Conservation (phyloP, 1,140 invertebrate genomes). For the Drosophila takahashii region DNA sequence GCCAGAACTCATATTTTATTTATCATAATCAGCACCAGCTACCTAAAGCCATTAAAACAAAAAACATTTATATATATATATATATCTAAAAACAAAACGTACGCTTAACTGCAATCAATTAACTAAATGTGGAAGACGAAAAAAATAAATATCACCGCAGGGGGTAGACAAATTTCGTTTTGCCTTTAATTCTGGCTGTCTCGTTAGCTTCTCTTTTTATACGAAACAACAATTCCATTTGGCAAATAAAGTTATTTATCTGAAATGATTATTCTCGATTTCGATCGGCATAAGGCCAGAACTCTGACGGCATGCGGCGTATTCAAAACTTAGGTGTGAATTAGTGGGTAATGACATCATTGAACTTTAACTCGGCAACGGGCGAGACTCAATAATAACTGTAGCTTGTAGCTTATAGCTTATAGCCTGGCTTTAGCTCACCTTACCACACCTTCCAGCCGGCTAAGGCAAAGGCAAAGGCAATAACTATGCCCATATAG, state of each 20-base stretch:
- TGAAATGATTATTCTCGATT: slow-evolving; percentile 63
- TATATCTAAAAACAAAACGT: slow-evolving; percentile 29
- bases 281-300: slow-evolving; percentile 49
- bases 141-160: slow-evolving; percentile 41
- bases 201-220: slow-evolving; percentile 52
- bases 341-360: slow-evolving; percentile 82
- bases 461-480: slow-evolving; percentile 32
- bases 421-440: slow-evolving; percentile 35
- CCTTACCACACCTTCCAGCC: slow-evolving; percentile 67
- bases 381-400: slow-evolving; percentile 60
- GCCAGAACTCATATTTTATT: slow-evolving; percentile 78
- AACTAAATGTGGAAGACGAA: slow-evolving; percentile 60
- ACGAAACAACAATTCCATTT: slow-evolving; percentile 53
- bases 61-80: slow-evolving; percentile 10
- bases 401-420: slow-evolving; percentile 65
- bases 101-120: slow-evolving; percentile 64
- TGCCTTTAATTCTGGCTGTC: slow-evolving; percentile 46
- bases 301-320: slow-evolving; percentile 40
- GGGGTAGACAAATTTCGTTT: slow-evolving; percentile 62
- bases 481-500: slow-evolving; percentile 41
- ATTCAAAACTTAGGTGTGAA: slow-evolving; percentile 80
- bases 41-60: slow-evolving; percentile 51
- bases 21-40: slow-evolving; percentile 55
- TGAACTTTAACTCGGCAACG: slow-evolving; percentile 79
- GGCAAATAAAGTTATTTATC: slow-evolving; percentile 80